These are phyloP conservation scores for Cetoscarus ocellatus DNA, from an alignment of 2,797 vertebrate genomes.

Conservation along the genomic window DNA sequence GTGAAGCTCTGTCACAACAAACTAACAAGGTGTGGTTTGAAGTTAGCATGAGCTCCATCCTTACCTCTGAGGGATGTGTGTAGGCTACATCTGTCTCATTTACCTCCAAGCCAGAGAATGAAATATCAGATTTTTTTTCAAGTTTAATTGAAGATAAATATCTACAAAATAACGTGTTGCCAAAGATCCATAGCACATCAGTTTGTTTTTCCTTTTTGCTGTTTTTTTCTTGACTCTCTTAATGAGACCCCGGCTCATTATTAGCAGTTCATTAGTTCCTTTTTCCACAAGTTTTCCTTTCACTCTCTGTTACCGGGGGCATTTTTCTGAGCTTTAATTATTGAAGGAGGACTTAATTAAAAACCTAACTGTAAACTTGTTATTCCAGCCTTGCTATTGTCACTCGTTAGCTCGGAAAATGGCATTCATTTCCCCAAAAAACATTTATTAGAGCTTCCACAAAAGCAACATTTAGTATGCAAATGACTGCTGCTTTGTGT, in stretches of 20 bases:
- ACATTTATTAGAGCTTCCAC: background rate
- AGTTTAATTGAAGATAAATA: background rate
- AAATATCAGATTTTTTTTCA: background rate
- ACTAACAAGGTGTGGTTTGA: no score
- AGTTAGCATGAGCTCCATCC: no score
- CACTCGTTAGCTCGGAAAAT: background rate
- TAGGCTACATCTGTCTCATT: no score
- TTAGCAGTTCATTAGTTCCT: slow-evolving; percentile 24
- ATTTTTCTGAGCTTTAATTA: slow-evolving; percentile 39
- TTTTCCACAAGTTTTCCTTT: slow-evolving; percentile 20
- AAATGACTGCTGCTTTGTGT: background rate
- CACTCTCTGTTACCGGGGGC: slow-evolving; percentile 20
- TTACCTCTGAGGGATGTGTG: no score
- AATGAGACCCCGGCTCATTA: slow-evolving; percentile 23
- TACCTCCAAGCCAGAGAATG: no score
- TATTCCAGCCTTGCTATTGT: background rate
- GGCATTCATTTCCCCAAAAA: background rate
- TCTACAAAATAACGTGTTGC: background rate
- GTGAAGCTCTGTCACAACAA: no score
- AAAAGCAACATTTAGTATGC: background rate
- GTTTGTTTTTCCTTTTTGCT: background rate
- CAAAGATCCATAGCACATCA: background rate
- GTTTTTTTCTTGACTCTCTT: background rate
- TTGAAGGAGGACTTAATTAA: slow-evolving; percentile 28
- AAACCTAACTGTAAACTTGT: slow-evolving; percentile 29